Evolutionary conservation across 2,888 invertebrate species (phyloP).

Genomic region (Girardia tigrina): DNA sequence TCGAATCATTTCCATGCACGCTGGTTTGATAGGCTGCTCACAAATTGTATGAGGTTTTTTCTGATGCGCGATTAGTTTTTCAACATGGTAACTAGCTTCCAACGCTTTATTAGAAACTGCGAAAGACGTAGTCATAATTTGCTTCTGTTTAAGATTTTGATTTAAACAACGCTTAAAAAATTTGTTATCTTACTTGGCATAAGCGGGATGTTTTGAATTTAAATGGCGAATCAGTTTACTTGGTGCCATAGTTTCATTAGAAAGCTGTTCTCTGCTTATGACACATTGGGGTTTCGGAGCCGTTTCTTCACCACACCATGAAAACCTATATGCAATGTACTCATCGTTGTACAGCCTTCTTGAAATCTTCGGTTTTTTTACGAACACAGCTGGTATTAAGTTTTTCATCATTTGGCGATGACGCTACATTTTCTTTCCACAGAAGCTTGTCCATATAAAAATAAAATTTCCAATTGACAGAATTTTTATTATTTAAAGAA

Average conservation of each 20-base stretch:
- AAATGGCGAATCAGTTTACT: neutral
- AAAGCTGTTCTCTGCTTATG: neutral
- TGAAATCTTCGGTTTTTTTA: conserved; percentile 2
- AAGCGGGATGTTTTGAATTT: neutral
- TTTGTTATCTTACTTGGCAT: neutral
- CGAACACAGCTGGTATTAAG: too few relatives aligned
- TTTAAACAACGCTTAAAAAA: neutral
- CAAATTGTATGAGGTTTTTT: neutral
- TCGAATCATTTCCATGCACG: neutral
- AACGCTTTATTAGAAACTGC: neutral
- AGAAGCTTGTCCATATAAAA: too few relatives aligned
- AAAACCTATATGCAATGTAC: neutral
- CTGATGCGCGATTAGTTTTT: neutral
- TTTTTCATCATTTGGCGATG: too few relatives aligned
- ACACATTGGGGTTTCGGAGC: neutral
- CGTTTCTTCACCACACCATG: neutral
- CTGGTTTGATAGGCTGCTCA: neutral
- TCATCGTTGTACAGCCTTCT: neutral
- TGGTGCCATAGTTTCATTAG: neutral
- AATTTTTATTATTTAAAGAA: too few relatives aligned
- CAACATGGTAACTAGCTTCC: neutral
- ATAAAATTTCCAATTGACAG: too few relatives aligned
- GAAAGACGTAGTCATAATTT: neutral
- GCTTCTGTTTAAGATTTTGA: neutral
- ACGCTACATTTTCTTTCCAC: too few relatives aligned